Conservation (phyloP, 2,113 vertebrate genomes). For the Macquaria ambigua region DNA sequence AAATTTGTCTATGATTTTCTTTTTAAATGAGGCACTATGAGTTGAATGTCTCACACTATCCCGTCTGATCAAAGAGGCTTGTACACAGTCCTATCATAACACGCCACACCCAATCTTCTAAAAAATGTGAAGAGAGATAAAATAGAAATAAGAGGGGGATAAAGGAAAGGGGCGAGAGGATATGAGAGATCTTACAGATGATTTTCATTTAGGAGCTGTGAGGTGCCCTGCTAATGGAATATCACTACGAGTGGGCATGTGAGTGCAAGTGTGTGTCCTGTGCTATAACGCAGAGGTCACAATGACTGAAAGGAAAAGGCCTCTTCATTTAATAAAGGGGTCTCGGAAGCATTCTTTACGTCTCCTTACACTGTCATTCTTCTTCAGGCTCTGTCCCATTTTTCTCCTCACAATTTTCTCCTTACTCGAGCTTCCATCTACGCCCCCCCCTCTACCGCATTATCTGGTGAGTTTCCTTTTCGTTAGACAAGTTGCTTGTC, state of each 20-base stretch:
- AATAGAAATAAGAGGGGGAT: slow-evolving; percentile 22
- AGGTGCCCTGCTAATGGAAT: slow-evolving; percentile 64
- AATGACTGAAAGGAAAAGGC: slow-evolving; percentile 48
- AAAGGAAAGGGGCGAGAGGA: slow-evolving; percentile 46
- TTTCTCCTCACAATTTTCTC: slow-evolving; percentile 39
- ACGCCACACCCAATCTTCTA: slow-evolving; percentile 60
- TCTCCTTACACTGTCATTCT: slow-evolving; percentile 39
- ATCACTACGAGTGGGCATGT: slow-evolving; percentile 48
- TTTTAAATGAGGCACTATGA: slow-evolving; percentile 31
- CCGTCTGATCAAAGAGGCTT: slow-evolving; percentile 56
- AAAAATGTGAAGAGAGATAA: slow-evolving; percentile 49
- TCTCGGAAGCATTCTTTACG: slow-evolving; percentile 48
- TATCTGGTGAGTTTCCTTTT: slow-evolving; percentile 44
- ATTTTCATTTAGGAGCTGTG: slow-evolving; percentile 54
- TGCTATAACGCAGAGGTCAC: slow-evolving; percentile 59
- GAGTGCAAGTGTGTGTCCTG: slow-evolving; percentile 43
- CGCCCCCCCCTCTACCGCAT: not conserved
- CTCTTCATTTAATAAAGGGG: slow-evolving; percentile 73
- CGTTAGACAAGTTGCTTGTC: slow-evolving; percentile 56
- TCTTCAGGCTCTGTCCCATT: slow-evolving; percentile 51
- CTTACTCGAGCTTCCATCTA: slow-evolving; percentile 11
- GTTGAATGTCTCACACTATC: slow-evolving; percentile 16
- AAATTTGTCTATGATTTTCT: slow-evolving; percentile 10
- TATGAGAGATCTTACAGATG: slow-evolving; percentile 66
- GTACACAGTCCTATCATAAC: slow-evolving; percentile 42